These are phyloP conservation scores for Oryctes rhinoceros DNA, from an alignment of 1,140 invertebrate genomes.

Conservation along the genomic window DNA sequence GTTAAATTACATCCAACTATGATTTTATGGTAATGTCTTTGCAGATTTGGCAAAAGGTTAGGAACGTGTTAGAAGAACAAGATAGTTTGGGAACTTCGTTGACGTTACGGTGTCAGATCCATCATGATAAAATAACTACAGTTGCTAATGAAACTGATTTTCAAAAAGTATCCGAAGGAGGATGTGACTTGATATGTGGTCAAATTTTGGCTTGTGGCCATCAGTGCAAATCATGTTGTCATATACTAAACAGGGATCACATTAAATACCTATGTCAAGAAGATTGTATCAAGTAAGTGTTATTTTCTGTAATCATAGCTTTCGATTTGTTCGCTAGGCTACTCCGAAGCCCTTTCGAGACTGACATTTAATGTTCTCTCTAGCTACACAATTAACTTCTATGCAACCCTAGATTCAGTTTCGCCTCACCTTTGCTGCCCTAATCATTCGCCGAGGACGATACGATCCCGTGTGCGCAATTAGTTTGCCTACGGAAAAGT, in stretches of 20 bases:
- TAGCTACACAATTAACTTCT: no score
- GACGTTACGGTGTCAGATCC: constrained; percentile 63
- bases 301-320: no score
- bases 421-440: no score
- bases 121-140: constrained; percentile 57
- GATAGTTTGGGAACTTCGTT: constrained; percentile 61
- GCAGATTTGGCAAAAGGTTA: constrained; percentile 66
- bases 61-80: constrained; percentile 60
- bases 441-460: no score
- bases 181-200: constrained; percentile 62
- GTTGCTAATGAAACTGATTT: constrained; percentile 60
- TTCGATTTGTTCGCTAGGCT: no score
- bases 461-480: no score
- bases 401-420: no score
- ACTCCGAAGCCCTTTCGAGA: no score
- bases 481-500: no score
- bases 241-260: constrained; percentile 64
- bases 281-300: constrained; percentile 54
- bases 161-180: constrained; percentile 63
- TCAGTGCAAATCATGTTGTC: constrained; percentile 65
- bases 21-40: constrained; percentile 4
- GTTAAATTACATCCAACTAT: not conserved
- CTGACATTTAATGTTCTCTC: no score
- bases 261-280: constrained; percentile 59
- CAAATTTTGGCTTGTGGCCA: constrained; percentile 64